phyloP scores from a whole-genome alignment of 2,113 vertebrate species.

The Lasiurus borealis region DNA sequence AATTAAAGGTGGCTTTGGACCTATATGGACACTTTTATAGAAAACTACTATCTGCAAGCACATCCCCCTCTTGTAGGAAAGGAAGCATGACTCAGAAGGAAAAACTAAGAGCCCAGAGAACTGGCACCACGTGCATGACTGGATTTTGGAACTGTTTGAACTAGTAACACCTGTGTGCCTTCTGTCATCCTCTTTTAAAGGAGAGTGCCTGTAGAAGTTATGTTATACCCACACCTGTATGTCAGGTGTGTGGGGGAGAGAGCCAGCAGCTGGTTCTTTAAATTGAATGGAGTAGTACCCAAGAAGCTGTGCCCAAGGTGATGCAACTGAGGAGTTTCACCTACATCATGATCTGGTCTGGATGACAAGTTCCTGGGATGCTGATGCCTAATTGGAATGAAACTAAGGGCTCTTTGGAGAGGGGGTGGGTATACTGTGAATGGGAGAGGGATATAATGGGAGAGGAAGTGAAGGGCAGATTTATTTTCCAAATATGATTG shows the following conservation, averaged over 20 bases:
- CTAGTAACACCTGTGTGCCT: background rate
- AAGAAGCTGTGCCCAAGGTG: background rate
- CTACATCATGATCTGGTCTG: background rate
- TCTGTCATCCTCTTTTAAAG: background rate
- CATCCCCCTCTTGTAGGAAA: background rate
- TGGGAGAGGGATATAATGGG: background rate
- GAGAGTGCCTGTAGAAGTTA: background rate
- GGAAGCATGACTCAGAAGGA: background rate
- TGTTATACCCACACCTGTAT: too few relatives aligned
- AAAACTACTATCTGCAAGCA: background rate
- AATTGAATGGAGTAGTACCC: background rate
- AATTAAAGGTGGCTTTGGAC: background rate
- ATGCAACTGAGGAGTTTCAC: background rate
- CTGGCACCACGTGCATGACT: background rate
- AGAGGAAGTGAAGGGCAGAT: background rate
- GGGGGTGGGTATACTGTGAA: background rate
- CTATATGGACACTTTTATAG: background rate
- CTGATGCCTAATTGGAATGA: background rate
- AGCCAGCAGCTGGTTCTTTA: background rate
- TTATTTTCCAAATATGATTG: background rate
- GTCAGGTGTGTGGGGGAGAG: background rate
- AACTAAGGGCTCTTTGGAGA: background rate
- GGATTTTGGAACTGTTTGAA: background rate
- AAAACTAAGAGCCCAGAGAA: background rate
- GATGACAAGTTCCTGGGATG: background rate